phyloP scores from a whole-genome alignment of 1,140 invertebrate species.

The Steinernema khuongi region DNA sequence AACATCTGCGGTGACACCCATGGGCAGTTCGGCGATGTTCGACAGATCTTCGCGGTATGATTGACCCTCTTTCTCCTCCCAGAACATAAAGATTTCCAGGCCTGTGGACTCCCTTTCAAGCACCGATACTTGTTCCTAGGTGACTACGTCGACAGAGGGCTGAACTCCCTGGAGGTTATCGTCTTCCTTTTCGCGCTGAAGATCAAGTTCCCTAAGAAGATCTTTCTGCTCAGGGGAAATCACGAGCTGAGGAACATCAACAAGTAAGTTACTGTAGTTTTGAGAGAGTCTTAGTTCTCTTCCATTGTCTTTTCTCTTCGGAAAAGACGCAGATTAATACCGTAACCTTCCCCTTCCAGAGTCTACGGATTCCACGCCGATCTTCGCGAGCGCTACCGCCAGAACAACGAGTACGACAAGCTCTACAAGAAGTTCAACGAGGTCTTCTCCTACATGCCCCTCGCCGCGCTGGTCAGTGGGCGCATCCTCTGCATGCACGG shows the following conservation, averaged over 20 bases:
- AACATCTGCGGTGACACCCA: conserved; percentile 47
- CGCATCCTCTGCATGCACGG: conserved; percentile 49
- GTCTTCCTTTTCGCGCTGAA: conserved; percentile 40
- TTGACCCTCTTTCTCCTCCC: conserved; percentile 16
- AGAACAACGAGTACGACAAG: conserved; percentile 33
- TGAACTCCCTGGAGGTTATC: conserved; percentile 43
- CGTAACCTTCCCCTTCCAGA: too few species aligned
- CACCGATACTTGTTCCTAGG: conserved; percentile 40
- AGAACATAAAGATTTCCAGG: conserved; percentile 13
- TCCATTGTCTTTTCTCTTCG: too few species aligned
- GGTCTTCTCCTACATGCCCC: conserved; percentile 46
- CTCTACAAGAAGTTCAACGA: conserved; percentile 61
- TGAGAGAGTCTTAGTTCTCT: too few species aligned
- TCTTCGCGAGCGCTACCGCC: conserved; percentile 25
- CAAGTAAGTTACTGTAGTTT: too few species aligned
- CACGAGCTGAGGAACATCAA: conserved; percentile 57
- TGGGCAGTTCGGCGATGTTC: conserved; percentile 37
- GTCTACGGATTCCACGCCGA: conserved; percentile 44
- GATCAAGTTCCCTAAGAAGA: conserved; percentile 38
- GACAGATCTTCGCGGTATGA: conserved; percentile 33
- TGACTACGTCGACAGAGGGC: conserved; percentile 45
- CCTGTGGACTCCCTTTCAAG: conserved; percentile 37
- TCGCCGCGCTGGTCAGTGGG: conserved; percentile 43
- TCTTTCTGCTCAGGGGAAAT: conserved; percentile 46
- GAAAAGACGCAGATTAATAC: too few species aligned